Percentiles rank a stretch among this genome's conserved stretches.
Conservation (phyloP, 2,113 vertebrate species). For the Saguinus imperator region DNA sequence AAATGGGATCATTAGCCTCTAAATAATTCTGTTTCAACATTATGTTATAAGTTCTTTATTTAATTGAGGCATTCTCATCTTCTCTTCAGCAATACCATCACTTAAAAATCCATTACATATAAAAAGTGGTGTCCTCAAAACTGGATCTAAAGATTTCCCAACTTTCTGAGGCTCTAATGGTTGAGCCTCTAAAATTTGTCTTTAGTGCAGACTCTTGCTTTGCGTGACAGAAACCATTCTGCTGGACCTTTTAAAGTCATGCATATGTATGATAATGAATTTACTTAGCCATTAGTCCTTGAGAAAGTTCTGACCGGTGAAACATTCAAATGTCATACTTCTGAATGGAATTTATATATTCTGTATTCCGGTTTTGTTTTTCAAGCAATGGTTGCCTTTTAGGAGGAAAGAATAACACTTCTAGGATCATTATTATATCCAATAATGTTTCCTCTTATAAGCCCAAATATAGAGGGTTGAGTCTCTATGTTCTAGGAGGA, state of each 20-base stretch:
- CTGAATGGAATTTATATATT: background rate
- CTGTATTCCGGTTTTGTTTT: background rate
- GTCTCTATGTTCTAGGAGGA: background rate
- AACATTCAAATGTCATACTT: background rate
- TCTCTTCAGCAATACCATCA: background rate
- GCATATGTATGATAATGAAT: background rate
- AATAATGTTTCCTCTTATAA: background rate
- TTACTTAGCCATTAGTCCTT: background rate
- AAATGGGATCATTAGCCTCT: background rate
- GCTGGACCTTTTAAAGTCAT: background rate
- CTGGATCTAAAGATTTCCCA: background rate
- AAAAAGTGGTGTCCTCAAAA: background rate
- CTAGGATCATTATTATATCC: background rate
- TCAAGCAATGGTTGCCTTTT: background rate
- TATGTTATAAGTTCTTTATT: background rate
- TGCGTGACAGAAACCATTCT: background rate
- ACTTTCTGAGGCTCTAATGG: background rate
- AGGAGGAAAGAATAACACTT: background rate
- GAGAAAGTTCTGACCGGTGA: background rate
- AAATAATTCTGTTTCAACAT: background rate
- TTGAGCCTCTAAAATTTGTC: background rate
- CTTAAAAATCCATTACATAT: background rate
- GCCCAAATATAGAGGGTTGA: background rate
- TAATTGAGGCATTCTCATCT: background rate
- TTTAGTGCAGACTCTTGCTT: background rate